Conservation (phyloP, 1,140 invertebrate genomes). For the Drosophila suzukii region DNA sequence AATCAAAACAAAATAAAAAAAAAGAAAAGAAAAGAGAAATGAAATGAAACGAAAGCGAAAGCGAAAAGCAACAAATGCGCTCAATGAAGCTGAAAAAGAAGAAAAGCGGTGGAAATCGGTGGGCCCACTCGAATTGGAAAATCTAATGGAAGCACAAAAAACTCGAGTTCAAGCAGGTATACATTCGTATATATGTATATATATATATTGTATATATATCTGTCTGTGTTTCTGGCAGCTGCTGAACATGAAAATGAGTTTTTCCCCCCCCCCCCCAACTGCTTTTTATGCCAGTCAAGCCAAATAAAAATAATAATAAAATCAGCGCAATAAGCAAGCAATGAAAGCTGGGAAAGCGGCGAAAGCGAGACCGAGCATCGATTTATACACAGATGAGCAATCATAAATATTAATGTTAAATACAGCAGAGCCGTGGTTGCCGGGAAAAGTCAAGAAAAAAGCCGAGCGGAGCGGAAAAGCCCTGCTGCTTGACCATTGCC, state of each 20-base stretch:
- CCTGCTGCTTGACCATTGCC: conserved; percentile 24
- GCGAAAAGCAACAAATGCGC: conserved; percentile 63
- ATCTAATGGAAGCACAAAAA: conserved; percentile 72
- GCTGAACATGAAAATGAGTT: conserved; percentile 77
- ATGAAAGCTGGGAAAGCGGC: conserved; percentile 52
- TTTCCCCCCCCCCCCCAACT: conserved; percentile 38
- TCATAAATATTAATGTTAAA: conserved; percentile 83
- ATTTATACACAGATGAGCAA: conserved; percentile 71
- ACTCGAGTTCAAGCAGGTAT: conserved; percentile 22
- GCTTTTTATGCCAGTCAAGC: conserved; percentile 48
- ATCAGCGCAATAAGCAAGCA: conserved; percentile 78
- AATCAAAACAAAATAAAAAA: conserved; percentile 53
- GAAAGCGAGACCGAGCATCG: conserved; percentile 37
- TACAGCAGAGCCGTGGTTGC: conserved; percentile 38
- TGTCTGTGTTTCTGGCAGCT: conserved; percentile 62
- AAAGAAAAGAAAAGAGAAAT: conserved; percentile 12
- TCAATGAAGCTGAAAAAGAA: conserved; percentile 78
- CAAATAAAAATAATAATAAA: conserved; percentile 79
- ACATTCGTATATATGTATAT: neutral
- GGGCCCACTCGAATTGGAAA: conserved; percentile 70
- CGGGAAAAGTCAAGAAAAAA: no score
- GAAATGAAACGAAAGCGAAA: conserved; percentile 15
- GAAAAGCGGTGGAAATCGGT: conserved; percentile 20
- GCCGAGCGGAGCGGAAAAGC: neutral
- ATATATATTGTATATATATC: conserved; percentile 12